Evolutionary conservation across 2,888 invertebrate species (phyloP).

Genomic region (Diarsia brunnea): DNA sequence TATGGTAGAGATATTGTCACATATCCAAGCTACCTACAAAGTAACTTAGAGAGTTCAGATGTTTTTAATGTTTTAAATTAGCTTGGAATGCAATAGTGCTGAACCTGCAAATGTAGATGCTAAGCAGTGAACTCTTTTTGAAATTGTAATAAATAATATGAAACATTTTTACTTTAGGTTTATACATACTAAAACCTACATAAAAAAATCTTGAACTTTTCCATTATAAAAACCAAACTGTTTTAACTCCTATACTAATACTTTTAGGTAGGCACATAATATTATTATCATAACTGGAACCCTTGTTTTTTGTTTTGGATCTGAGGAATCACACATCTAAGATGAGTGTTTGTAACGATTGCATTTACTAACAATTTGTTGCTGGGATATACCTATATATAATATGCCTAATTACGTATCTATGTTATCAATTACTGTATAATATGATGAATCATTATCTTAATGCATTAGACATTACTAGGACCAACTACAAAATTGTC

Average conservation of each 20-base stretch:
- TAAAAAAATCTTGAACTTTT: neutral
- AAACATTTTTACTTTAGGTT: neutral
- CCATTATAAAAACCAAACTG: too few species aligned
- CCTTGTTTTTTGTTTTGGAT: neutral
- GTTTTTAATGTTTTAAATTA: neutral
- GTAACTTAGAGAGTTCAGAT: neutral
- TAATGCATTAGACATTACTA: neutral
- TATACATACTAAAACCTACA: neutral
- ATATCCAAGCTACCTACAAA: neutral
- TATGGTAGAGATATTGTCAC: neutral
- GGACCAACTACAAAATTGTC: neutral
- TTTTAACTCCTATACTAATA: too few species aligned
- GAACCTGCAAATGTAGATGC: neutral
- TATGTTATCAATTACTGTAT: slow-evolving; percentile 4
- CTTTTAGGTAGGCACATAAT: neutral
- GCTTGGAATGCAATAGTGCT: neutral
- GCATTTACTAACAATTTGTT: neutral
- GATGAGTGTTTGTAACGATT: too few species aligned
- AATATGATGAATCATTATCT: neutral
- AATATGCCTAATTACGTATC: neutral
- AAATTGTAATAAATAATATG: neutral
- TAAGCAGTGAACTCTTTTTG: neutral
- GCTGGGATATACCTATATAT: too few species aligned
- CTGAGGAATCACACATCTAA: too few species aligned
- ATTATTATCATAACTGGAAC: neutral